phyloP scores from a whole-genome alignment of 2,113 vertebrate species.

The Sylvilagus bachmani region DNA sequence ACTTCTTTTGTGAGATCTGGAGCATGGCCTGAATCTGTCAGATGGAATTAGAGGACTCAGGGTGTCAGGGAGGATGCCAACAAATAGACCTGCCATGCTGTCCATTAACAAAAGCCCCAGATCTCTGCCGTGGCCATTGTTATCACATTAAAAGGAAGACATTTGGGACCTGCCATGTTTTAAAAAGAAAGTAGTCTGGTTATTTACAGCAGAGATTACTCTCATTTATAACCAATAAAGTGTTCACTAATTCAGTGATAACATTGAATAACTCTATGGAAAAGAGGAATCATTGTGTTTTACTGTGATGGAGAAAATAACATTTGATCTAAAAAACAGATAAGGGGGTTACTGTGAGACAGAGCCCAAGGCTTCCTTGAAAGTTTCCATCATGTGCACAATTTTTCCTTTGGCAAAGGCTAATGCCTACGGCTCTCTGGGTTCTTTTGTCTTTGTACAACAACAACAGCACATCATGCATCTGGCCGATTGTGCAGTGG shows the following conservation, averaged over 20 bases:
- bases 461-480: slow-evolving; percentile 43
- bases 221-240: slow-evolving; percentile 59
- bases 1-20: slow-evolving; percentile 91
- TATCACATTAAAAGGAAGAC: slow-evolving; percentile 58
- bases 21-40: slow-evolving; percentile 94
- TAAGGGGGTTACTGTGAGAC: slow-evolving; percentile 58
- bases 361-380: background rate
- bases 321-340: slow-evolving; percentile 79
- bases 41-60: slow-evolving; percentile 88
- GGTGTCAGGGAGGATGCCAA: slow-evolving; percentile 85
- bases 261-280: slow-evolving; percentile 75
- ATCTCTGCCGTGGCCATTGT: slow-evolving; percentile 68
- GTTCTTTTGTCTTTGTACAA: slow-evolving; percentile 72
- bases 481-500: slow-evolving; percentile 65
- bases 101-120: slow-evolving; percentile 84
- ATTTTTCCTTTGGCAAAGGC: slow-evolving; percentile 61
- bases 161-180: slow-evolving; percentile 55
- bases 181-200: slow-evolving; percentile 38
- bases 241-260: slow-evolving; percentile 64
- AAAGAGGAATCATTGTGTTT: slow-evolving; percentile 71
- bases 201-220: slow-evolving; percentile 61
- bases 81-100: slow-evolving; percentile 83
- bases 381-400: background rate
- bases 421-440: slow-evolving; percentile 57
- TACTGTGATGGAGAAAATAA: slow-evolving; percentile 75